phyloP scores from a whole-genome alignment of 2,797 vertebrate species.

The Novumbra hubbsi region DNA sequence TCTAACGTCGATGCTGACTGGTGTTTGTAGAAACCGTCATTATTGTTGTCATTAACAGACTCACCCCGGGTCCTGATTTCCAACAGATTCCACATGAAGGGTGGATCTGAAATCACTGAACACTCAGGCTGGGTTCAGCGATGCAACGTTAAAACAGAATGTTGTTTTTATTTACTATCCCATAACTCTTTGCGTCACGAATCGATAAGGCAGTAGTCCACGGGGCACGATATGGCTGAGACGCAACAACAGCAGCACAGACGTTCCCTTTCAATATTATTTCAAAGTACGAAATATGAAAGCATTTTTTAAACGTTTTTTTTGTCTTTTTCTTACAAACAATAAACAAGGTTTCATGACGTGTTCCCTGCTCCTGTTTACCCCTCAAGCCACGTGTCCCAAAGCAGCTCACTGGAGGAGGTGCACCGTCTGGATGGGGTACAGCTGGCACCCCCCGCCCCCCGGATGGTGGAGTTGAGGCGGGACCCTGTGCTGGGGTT shows the following conservation, averaged over 20 bases:
- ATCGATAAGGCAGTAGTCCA: no score
- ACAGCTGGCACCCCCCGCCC: constrained; percentile 82
- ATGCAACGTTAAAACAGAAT: no score
- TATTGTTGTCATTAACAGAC: neutral
- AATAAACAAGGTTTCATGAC: neutral
- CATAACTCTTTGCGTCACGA: no score
- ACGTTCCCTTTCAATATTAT: no score
- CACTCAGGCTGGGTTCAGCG: no score
- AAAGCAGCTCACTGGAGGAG: constrained; percentile 90
- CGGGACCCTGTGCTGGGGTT: constrained; percentile 95
- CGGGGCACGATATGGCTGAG: no score
- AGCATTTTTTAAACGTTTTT: no score
- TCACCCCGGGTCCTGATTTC: neutral
- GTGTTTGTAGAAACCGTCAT: neutral
- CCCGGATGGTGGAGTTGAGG: constrained; percentile 94
- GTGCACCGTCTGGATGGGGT: constrained; percentile 83
- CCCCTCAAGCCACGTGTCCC: constrained; percentile 85
- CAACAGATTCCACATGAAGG: neutral
- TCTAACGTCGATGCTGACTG: neutral
- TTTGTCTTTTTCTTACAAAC: no score
- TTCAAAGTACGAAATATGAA: no score
- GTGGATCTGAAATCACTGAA: no score
- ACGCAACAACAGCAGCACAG: no score
- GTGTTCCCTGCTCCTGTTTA: neutral
- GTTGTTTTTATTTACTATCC: no score